These are phyloP conservation scores for Labrus mixtus DNA, from an alignment of 2,113 vertebrate genomes.

Conservation along the genomic window DNA sequence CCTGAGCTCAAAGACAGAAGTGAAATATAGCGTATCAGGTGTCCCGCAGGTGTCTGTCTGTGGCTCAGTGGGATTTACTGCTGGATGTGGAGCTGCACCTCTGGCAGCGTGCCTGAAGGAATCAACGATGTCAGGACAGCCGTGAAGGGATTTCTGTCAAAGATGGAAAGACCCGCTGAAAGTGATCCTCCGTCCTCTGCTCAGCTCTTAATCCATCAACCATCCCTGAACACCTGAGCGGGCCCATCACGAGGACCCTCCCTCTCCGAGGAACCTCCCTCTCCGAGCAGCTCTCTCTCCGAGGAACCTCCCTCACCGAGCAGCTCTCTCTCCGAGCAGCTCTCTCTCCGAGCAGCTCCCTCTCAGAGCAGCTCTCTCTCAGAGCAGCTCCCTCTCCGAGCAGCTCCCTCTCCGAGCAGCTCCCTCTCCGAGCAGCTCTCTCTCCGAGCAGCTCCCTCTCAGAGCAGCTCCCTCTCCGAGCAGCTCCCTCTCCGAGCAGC, in stretches of 20 bases:
- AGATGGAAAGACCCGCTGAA: slow-evolving; percentile 75
- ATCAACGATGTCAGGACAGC: slow-evolving; percentile 70
- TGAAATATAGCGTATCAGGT: slow-evolving; percentile 74
- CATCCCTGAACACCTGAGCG: slow-evolving; percentile 64
- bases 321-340: too few relatives aligned
- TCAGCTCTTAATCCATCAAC: slow-evolving; percentile 78
- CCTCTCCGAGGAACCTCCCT: slow-evolving; percentile 43
- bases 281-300: too few relatives aligned
- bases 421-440: too few relatives aligned
- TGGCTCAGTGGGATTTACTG: slow-evolving; percentile 72
- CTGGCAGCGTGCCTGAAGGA: slow-evolving; percentile 72
- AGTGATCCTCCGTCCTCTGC: slow-evolving; percentile 69
- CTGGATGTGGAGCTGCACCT: slow-evolving; percentile 67
- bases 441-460: too few relatives aligned
- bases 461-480: too few relatives aligned
- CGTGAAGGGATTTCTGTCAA: slow-evolving; percentile 72
- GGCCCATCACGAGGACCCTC: slow-evolving; percentile 60
- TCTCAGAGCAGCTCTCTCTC: too few relatives aligned
- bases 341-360: too few relatives aligned
- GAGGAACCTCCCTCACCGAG: too few relatives aligned
- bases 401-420: too few relatives aligned
- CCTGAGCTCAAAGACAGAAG: slow-evolving; percentile 54
- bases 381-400: too few relatives aligned
- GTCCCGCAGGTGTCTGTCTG: slow-evolving; percentile 76
- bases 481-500: too few relatives aligned